Evolutionary conservation across 2,888 invertebrate genomes (phyloP).

Genomic region (Nomada hirtipes): DNA sequence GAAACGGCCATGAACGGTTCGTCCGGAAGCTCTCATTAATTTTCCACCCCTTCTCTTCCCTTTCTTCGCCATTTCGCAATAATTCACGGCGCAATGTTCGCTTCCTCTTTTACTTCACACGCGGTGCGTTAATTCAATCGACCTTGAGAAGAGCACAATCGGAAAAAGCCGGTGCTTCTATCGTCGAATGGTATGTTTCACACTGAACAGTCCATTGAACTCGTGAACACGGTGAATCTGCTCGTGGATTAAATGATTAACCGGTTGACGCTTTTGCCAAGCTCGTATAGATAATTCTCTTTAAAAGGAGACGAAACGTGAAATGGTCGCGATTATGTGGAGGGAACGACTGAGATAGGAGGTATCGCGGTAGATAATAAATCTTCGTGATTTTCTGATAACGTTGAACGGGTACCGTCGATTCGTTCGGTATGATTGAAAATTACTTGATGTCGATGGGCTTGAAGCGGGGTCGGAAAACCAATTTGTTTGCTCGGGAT

Average conservation of each 20-base stretch:
- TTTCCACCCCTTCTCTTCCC: neutral
- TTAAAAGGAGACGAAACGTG: neutral
- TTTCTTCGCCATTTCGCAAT: neutral
- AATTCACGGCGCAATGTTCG: neutral
- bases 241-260: neutral
- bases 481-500: constrained; percentile 45
- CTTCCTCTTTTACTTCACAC: neutral
- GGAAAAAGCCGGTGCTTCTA: neutral
- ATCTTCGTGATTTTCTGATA: constrained; percentile 20
- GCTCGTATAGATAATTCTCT: constrained; percentile 20
- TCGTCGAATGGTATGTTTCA: neutral
- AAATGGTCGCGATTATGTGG: constrained; percentile 11
- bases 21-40: constrained; percentile 14
- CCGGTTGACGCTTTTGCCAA: neutral
- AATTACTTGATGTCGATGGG: constrained; percentile 32
- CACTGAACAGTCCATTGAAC: constrained; percentile 3
- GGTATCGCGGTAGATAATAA: neutral
- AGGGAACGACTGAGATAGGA: neutral
- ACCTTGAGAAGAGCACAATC: constrained; percentile 3
- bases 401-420: neutral
- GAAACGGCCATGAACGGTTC: constrained; percentile 14
- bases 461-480: constrained; percentile 27
- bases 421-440: constrained; percentile 45
- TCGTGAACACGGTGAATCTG: neutral
- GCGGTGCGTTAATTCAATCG: constrained; percentile 1